A percentile compares a stretch with the other conserved stretches of the same genome.
Evolutionary conservation across 2,888 invertebrate genomes (phyloP).

Genomic region (Phlogophora meticulosa): DNA sequence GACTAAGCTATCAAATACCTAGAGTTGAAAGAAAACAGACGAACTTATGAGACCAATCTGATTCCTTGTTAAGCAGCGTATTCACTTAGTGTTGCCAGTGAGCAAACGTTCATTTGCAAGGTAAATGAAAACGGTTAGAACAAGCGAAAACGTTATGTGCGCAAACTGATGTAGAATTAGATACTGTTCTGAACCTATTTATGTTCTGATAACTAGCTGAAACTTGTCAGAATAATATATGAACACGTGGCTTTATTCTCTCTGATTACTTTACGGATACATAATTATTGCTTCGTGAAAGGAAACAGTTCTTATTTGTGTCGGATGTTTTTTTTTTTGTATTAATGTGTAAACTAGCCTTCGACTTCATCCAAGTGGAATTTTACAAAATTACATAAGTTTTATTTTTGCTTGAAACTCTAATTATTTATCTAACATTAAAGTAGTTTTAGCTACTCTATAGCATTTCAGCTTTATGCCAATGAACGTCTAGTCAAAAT

Average conservation of each 20-base stretch:
- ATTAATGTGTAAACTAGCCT: too few species aligned
- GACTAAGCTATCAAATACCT: too few species aligned
- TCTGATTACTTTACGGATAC: not conserved
- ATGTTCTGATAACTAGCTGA: slow-evolving; percentile 6
- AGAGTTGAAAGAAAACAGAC: not conserved
- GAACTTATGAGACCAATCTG: slow-evolving; percentile 8
- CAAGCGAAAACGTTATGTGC: not conserved
- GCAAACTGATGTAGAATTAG: not conserved
- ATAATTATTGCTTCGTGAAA: too few species aligned
- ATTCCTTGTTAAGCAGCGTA: slow-evolving; percentile 5
- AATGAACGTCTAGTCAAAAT: too few species aligned
- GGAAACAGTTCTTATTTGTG: too few species aligned
- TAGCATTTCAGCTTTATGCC: too few species aligned
- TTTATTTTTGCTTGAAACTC: too few species aligned
- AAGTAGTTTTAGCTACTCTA: too few species aligned
- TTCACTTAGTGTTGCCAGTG: slow-evolving; percentile 15
- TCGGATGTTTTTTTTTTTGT: too few species aligned
- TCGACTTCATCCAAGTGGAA: too few species aligned
- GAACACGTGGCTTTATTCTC: not conserved
- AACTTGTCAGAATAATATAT: not conserved
- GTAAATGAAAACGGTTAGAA: slow-evolving; percentile 28
- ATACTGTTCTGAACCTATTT: slow-evolving; percentile 1
- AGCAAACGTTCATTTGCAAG: slow-evolving; percentile 33
- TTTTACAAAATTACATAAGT: too few species aligned
- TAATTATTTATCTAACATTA: too few species aligned